Evolutionary conservation across 2,888 invertebrate genomes (phyloP).

Genomic region (Lordiphosa fenestrarum): DNA sequence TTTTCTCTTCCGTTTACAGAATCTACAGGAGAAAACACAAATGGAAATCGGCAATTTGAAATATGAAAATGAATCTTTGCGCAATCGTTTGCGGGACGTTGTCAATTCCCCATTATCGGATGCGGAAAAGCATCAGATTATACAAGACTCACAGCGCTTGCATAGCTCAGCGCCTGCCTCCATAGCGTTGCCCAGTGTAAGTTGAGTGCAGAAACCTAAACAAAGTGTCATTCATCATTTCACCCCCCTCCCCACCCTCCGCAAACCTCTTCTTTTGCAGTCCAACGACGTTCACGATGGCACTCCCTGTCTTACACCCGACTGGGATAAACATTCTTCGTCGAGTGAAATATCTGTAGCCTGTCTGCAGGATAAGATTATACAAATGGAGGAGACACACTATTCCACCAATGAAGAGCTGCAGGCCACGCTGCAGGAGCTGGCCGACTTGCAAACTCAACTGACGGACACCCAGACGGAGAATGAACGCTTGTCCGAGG

Average conservation of each 20-base stretch:
- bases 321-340: slow-evolving; percentile 96
- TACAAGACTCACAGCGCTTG: slow-evolving; percentile 86
- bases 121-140: slow-evolving; percentile 90
- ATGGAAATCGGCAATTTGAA: slow-evolving; percentile 83
- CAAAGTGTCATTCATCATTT: not conserved
- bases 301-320: slow-evolving; percentile 88
- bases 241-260: not conserved
- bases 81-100: slow-evolving; percentile 88
- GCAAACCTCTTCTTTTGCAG: slow-evolving; percentile 19
- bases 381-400: slow-evolving; percentile 82
- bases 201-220: slow-evolving; percentile 14
- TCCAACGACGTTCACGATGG: slow-evolving; percentile 76
- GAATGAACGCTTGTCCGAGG: slow-evolving; percentile 92
- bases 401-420: slow-evolving; percentile 93
- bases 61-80: slow-evolving; percentile 88
- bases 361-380: slow-evolving; percentile 94
- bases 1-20: slow-evolving; percentile 52
- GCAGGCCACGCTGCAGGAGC: slow-evolving; percentile 95
- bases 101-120: slow-evolving; percentile 91
- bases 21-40: slow-evolving; percentile 79
- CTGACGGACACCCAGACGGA: slow-evolving; percentile 92
- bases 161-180: slow-evolving; percentile 89
- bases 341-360: slow-evolving; percentile 95
- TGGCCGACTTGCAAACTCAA: slow-evolving; percentile 93
- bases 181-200: slow-evolving; percentile 82